phyloP scores from a whole-genome alignment of 1,140 invertebrate genomes.

The Bombus affinis region DNA sequence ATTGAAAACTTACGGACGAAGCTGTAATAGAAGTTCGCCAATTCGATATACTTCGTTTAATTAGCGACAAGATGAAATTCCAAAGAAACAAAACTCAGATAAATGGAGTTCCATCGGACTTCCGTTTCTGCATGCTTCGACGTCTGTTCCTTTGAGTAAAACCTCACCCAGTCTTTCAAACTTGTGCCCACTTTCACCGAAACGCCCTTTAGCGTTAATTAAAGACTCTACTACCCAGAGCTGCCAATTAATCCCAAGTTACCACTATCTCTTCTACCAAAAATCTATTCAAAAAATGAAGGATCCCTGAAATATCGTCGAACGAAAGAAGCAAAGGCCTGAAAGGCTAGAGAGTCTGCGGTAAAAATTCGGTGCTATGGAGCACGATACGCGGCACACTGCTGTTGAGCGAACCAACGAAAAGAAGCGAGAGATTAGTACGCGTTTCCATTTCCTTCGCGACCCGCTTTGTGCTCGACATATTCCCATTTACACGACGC shows the following conservation, averaged over 20 bases:
- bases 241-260: neutral
- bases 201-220: neutral
- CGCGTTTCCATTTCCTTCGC: conserved; percentile 41
- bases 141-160: neutral
- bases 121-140: neutral
- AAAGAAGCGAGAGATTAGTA: conserved; percentile 38
- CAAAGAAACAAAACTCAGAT: neutral
- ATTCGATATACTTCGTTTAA: neutral
- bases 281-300: neutral
- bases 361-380: neutral
- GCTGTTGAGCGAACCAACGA: conserved; percentile 11
- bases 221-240: neutral
- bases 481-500: conserved; percentile 11
- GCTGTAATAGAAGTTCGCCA: no score
- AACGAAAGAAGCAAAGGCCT: neutral
- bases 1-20: no score
- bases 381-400: neutral
- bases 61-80: neutral
- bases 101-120: neutral
- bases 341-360: neutral
- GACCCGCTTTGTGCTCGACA: conserved; percentile 15
- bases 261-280: neutral
- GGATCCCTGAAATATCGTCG: neutral
- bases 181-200: no score
- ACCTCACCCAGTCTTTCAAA: neutral